Base-by-base conservation (phyloP, 2,797 vertebrate genomes). In the Siniperca obscura region DNA sequence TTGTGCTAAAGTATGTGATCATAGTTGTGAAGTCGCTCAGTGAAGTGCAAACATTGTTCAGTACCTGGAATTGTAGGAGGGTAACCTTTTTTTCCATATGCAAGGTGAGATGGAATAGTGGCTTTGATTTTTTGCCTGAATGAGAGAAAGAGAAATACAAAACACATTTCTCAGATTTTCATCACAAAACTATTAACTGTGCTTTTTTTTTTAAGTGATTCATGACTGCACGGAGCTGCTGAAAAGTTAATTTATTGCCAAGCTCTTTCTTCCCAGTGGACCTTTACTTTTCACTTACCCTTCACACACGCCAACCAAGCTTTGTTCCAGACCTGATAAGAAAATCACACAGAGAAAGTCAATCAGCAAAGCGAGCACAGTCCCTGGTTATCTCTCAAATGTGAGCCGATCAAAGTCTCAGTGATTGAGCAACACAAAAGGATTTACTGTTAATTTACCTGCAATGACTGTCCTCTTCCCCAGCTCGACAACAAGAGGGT, bases 31-130 rank as follows among this genome's bases (percentile, higher is more conserved):
- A 65, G 22, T 7, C 1, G 40, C 46, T 11, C 25, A 25, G 44
- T 55, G 0, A 64, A 12, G 4, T 46, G 50, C 66, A 69, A 42
- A 27, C 13, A 55, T 9, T 30, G 34, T 42, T 53, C 8, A 65
- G 57, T 96, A 98, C 98, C 98, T 97, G 98, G 98, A 86, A 99
- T 96, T 9, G 95, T 97, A 0, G 98, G 98, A 1, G 97, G 98
- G 30, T 97, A 98, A 75, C 98, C 98, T 91, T 97, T 94, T 87
- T 99, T 99, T 87, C 98, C 98, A 19, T 99, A 99, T 19, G 96
- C 98, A 77, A 99, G 91, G 83, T 98, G 96, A 91, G 98, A 93
- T 57, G 98, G 98, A 84, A 99, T 98, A 82, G 95, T 96, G 80
- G 97, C 96, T 95, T 97, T 98, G 83, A 98, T 96, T 95, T 99